Evolutionary conservation across 2,888 invertebrate genomes (phyloP), one percentile per base, ranked within the genome.

Genomic region (Cephonodes hylas): DNA sequence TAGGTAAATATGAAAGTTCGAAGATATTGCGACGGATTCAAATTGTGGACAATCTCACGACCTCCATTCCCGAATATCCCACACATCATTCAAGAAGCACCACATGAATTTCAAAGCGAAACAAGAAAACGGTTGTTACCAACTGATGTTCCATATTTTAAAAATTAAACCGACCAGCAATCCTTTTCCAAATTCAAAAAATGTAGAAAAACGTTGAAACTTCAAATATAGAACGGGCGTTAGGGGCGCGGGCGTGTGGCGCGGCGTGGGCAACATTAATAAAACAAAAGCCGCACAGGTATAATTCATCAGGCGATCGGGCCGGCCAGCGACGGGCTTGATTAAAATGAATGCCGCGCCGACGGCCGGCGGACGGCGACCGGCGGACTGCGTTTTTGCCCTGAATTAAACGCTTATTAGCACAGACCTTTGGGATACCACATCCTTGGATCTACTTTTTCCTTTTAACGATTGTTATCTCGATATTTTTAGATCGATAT

Each of bases 291-390:
- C 67, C 62, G 62, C 66, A 68, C 69, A 64, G 75, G 73, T 75
- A 77, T 76, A 76, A 80, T 82, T 80, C 80, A 84, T 80, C 81
- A 80, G 76, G 76, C 76, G 73, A 81, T 81, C 78, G 80, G 76
- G 66, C 67, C 72, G 66, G 58, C 67, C 69, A 71, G 74, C 77
- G 84, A 81, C 82, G 80, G 68, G 73, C 68, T 75, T 84, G 81
- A 86, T 85, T 84, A 84, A 83, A 84, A 85, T 78, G 79, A 80
- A 84, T 81, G 78, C 79, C 66, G 72, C 66, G 38, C 45, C 45
- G 58, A 34, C 42, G 42, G 23, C 42, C 23, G 23, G n/a, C 58
- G 58, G 42, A 34, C 23, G 23, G n/a, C 58, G 42, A 38, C 58
- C 13, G 23, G 38, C 27, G 18, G 34, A 42, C 70, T 80, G 79